These are phyloP conservation scores for Crotalus viridis DNA, from an alignment of 2,113 vertebrate species.

Conservation along the genomic window DNA sequence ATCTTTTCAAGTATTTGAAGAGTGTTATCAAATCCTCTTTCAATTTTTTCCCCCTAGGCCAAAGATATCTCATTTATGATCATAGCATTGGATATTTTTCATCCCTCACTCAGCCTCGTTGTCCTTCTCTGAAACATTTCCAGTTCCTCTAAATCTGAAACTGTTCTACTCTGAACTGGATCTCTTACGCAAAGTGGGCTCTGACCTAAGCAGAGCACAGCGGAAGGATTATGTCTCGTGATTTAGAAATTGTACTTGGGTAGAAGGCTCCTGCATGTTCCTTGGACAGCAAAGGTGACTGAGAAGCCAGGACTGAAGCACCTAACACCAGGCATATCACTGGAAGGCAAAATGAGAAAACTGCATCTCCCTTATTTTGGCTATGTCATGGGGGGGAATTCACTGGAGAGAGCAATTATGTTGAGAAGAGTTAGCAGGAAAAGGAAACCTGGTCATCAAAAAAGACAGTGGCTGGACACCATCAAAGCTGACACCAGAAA, in stretches of 20 bases:
- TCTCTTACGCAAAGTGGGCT: neutral
- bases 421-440: too few species aligned
- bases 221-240: neutral
- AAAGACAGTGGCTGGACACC: too few species aligned
- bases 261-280: neutral
- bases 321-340: too few species aligned
- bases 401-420: too few species aligned
- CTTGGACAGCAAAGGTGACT: neutral
- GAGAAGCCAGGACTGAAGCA: too few species aligned
- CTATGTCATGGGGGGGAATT: too few species aligned
- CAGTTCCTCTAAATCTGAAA: neutral
- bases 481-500: too few species aligned
- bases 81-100: neutral
- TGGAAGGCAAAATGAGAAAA: too few species aligned
- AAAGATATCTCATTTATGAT: neutral
- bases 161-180: neutral
- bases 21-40: neutral
- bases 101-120: neutral
- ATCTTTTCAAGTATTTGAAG: neutral
- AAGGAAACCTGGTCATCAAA: too few species aligned
- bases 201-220: neutral
- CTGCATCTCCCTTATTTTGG: too few species aligned
- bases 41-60: neutral
- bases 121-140: neutral
- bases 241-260: neutral